Evolutionary conservation across 2,113 vertebrate species (phyloP), one percentile per base, ranked within the genome.

Genomic region (Hippocampus abdominalis): DNA sequence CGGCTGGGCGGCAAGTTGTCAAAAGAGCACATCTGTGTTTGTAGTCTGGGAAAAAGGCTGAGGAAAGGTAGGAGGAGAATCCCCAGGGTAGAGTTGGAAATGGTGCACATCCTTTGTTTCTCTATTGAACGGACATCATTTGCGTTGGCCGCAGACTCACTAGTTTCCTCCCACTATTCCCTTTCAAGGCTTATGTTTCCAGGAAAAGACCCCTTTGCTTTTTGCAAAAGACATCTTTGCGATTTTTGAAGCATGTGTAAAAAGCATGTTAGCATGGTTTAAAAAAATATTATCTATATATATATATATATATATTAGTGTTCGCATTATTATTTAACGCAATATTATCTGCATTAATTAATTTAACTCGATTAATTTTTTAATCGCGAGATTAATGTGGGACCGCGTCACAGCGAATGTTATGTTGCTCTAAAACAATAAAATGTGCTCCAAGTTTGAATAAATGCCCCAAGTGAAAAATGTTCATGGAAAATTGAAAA

Each of bases 11-110:
- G 79, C 44, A 51, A 69, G 85, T 68, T 63, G 80, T 25, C 49
- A 82, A 82, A 77, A 39, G 70, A 86, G 70, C 73, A 89, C 88
- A 89, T 90, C 86, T 91, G 89, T 84, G 80, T 89, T 90, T 88
- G 83, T 77, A 74, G 65, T 48, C 68, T 78, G 73, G 82, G 74
- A 81, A 84, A 59, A 62, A n/a, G n/a, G 65, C 9, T 46, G 61
- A 67, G 76, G 78, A 77, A 78, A 75, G 75, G 73, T 78, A 53
- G 73, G 72, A 25, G 76, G 63, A 66, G 66, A 3, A n/a, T 70
- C 83, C 54, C 82, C 80, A 0, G 13, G 80, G 82, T 77, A 68
- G 60, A 75, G 70, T 73, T 77, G 84, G 67, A 84, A 83, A 87
- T 65, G 64, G 54, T 51, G 79, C 66, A 53, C 82, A 78, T 83